Evolutionary conservation across 2,113 vertebrate genomes (phyloP), one percentile per base, ranked within the genome.

Genomic region (Gyps fulvus): DNA sequence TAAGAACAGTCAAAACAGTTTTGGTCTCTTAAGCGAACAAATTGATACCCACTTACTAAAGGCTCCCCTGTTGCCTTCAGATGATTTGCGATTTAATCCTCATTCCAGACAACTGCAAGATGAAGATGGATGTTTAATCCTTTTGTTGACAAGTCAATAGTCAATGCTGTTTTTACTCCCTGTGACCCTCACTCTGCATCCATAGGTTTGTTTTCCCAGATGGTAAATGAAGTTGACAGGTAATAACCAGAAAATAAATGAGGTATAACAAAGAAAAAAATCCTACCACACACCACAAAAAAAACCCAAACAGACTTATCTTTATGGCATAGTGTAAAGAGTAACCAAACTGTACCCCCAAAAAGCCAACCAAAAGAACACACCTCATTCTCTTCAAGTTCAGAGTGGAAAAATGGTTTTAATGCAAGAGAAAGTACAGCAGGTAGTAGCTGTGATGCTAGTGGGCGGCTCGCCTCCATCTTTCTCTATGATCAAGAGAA

Each of bases 391-490:
- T 65, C n/a, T 72, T 89, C 23, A 74, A 57, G n/a, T 13, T 27
- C 59, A 38, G 13, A 61, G 13, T 14, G 32, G 32, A 52, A 83
- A 88, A 81, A n/a, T 1, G 20, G 10, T 45, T 80, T 71, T 50
- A 66, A 38, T 23, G 59, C 10, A 81, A 77, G 36, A 47, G 11
- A 50, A 61, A 16, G 21, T 18, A 21, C 5, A 83, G 52, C 27
- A 78, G 26, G n/a, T 19, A 70, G 29, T 12, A 82, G 73, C 31
- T 45, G 54, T 83, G 25, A 59, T 38, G 42, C 23, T 18, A 65
- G 23, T 7, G 32, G n/a, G 9, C 2, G 1, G 38, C 54, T 81
- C 2, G 4, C 11, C 15, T 32, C 49, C 1, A 1, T 23, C 26
- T 45, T 72, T 32, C 67, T 58, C 38, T 43, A 27, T 2, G 0